Conservation (phyloP, 2,888 invertebrate species). For the Phengaris arion region DNA sequence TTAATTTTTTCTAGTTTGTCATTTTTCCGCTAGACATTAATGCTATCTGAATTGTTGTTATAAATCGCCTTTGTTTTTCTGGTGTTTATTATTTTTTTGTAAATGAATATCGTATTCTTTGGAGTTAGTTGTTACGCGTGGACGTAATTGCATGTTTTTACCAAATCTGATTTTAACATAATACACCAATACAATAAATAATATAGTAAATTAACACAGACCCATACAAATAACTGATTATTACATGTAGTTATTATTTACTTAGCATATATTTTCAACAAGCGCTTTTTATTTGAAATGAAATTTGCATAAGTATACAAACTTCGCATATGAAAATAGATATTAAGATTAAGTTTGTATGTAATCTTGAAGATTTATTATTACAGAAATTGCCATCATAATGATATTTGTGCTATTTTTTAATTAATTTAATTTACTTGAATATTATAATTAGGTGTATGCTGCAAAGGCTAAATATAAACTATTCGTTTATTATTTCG, state of each 20-base stretch:
- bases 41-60: slow-evolving; percentile 17
- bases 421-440: background rate
- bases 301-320: too few relatives aligned
- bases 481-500: too few relatives aligned
- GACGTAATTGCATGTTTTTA: too few relatives aligned
- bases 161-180: too few relatives aligned
- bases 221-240: too few relatives aligned
- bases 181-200: too few relatives aligned
- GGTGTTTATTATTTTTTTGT: background rate
- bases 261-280: background rate
- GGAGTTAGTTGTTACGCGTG: too few relatives aligned
- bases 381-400: background rate
- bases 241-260: background rate
- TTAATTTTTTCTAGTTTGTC: slow-evolving; percentile 51
- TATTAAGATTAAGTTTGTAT: background rate
- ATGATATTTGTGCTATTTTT: slow-evolving; percentile 6
- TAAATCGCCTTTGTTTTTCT: background rate
- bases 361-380: slow-evolving; percentile 18
- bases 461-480: background rate
- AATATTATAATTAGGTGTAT: background rate
- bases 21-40: slow-evolving; percentile 25
- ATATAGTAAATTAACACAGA: too few relatives aligned
- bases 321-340: background rate
- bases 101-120: background rate
- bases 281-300: too few relatives aligned